phyloP scores from a whole-genome alignment of 2,888 invertebrate species.

The Tinea pellionella region DNA sequence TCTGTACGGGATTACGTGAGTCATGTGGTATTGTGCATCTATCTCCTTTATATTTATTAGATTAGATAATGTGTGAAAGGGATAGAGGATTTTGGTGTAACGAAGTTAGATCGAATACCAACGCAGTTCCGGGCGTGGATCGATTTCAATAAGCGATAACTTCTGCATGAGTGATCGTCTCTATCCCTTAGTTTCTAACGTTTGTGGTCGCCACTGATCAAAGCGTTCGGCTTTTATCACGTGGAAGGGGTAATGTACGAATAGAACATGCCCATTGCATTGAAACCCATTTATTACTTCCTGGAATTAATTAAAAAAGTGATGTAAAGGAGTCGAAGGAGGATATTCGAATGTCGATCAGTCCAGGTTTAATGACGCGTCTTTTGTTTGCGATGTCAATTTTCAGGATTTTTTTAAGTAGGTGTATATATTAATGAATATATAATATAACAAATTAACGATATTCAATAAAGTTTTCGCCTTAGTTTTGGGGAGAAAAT shows the following conservation, averaged over 20 bases:
- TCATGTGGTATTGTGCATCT: not conserved
- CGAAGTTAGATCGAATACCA: not conserved
- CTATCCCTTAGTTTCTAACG: constrained; percentile 11
- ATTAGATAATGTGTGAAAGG: not conserved
- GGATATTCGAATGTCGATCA: too few species aligned
- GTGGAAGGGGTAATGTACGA: not conserved
- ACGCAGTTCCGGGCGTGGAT: constrained; percentile 1
- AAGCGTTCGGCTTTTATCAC: constrained; percentile 10
- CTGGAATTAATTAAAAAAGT: not conserved
- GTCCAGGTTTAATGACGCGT: too few species aligned
- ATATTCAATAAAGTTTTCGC: not conserved
- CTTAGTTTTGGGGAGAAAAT: constrained; percentile 20
- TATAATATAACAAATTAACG: too few species aligned
- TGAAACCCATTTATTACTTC: not conserved
- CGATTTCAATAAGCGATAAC: constrained; percentile 17
- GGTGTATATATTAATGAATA: too few species aligned
- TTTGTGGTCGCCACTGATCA: constrained; percentile 13
- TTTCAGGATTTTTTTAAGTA: too few species aligned
- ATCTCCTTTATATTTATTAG: not conserved
- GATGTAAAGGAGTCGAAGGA: too few species aligned
- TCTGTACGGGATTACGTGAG: constrained; percentile 12
- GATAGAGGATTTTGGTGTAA: not conserved
- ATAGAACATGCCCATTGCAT: not conserved
- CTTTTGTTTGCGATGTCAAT: too few species aligned
- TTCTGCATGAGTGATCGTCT: constrained; percentile 14